phyloP scores from a whole-genome alignment of 2,888 invertebrate genomes.

The Parascotia fuliginaria region DNA sequence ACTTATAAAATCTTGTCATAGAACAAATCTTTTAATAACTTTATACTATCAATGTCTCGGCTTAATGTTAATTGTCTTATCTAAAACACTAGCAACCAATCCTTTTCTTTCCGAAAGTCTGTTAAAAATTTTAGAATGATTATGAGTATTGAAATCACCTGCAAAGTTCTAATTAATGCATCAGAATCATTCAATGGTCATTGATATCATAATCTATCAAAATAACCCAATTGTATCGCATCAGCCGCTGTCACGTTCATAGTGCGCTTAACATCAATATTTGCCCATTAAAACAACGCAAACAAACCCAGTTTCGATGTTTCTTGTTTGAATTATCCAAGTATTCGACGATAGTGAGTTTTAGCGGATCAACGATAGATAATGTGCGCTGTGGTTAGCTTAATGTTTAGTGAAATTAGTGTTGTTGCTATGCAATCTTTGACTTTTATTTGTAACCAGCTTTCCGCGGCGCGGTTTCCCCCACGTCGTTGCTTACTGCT shows the following conservation, averaged over 20 bases:
- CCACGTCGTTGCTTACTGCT: too few species aligned
- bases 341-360: constrained; percentile 32
- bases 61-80: too few species aligned
- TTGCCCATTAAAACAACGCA: constrained; percentile 61
- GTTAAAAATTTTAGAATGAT: too few species aligned
- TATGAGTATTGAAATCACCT: too few species aligned
- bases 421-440: constrained; percentile 1
- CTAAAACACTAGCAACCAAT: too few species aligned
- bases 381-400: constrained; percentile 18
- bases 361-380: constrained; percentile 32
- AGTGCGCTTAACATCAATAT: constrained; percentile 54
- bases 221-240: constrained; percentile 33
- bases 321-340: constrained; percentile 55
- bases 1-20: too few species aligned
- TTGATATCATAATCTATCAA: constrained; percentile 16
- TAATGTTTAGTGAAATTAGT: constrained; percentile 17
- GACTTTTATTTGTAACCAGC: background rate
- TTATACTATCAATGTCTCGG: too few species aligned
- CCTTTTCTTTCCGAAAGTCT: too few species aligned
- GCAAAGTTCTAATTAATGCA: constrained; percentile 11
- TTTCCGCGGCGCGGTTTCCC: too few species aligned
- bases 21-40: too few species aligned
- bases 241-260: constrained; percentile 48
- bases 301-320: constrained; percentile 52
- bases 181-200: constrained; percentile 7